Conservation (phyloP, 2,113 vertebrate genomes). For the Nesoenas mayeri region DNA sequence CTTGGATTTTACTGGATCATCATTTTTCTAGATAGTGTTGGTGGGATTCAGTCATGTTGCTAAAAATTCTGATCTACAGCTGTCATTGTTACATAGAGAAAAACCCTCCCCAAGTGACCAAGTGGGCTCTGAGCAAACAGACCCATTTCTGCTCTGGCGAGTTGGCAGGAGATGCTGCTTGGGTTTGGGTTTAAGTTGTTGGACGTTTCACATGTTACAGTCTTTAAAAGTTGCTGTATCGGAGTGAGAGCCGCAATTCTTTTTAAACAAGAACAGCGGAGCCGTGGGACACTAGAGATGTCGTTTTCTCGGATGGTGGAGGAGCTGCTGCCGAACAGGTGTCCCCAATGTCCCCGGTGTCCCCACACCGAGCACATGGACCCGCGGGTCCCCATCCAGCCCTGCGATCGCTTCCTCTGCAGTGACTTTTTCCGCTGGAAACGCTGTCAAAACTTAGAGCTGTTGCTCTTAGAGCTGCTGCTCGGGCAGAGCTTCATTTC, state of each 20-base stretch:
- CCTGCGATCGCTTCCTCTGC: not conserved
- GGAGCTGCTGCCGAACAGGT: not conserved
- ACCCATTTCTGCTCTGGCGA: no score
- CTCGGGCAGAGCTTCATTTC: not conserved
- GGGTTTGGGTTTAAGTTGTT: fast-evolving
- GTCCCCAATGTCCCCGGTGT: no score
- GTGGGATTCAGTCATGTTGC: not conserved
- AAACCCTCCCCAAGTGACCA: not conserved
- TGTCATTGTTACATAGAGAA: not conserved
- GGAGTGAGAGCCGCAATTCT: fast-evolving
- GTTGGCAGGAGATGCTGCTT: not conserved
- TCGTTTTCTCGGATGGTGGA: fast-evolving
- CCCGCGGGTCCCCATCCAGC: not conserved
- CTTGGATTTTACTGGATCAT: not conserved
- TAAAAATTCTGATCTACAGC: not conserved
- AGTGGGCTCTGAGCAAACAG: not conserved
- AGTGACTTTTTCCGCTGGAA: not conserved
- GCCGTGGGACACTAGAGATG: fast-evolving
- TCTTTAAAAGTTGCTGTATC: fast-evolving
- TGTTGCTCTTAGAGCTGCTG: not conserved
- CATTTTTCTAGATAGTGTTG: not conserved
- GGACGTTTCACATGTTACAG: fast-evolving
- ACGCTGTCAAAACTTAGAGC: not conserved
- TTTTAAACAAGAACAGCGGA: fast-evolving
- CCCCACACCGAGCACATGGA: no score